phyloP scores from a whole-genome alignment of 2,888 invertebrate genomes.

The Heliothis peltigera region DNA sequence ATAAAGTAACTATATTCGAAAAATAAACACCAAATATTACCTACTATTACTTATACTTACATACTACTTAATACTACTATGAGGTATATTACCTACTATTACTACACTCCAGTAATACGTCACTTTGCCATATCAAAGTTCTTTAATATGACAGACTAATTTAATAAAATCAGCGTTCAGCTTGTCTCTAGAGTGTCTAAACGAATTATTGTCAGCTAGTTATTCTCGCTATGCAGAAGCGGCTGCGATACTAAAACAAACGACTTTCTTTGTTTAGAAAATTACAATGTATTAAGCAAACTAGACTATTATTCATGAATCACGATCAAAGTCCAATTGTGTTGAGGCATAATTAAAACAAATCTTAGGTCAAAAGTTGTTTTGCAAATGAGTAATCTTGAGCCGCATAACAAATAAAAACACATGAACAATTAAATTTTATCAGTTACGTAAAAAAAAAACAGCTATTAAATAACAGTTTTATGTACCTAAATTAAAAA shows the following conservation, averaged over 20 bases:
- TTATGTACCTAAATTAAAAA: slow-evolving; percentile 25
- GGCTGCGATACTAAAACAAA: slow-evolving; percentile 14
- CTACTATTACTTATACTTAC: too few relatives aligned
- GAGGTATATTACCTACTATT: too few relatives aligned
- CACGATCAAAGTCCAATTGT: slow-evolving; percentile 42
- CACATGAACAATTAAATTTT: slow-evolving; percentile 25
- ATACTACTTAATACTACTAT: too few relatives aligned
- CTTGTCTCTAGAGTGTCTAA: too few relatives aligned
- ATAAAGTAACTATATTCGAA: too few relatives aligned
- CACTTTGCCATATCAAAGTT: not conserved
- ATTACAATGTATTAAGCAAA: slow-evolving; percentile 17
- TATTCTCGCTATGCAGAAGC: slow-evolving; percentile 37
- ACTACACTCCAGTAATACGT: too few relatives aligned
- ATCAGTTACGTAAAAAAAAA: slow-evolving; percentile 33
- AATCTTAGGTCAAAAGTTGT: slow-evolving; percentile 22
- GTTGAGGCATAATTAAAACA: slow-evolving; percentile 22
- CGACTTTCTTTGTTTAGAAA: slow-evolving; percentile 24
- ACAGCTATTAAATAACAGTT: slow-evolving; percentile 19
- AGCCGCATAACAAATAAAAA: slow-evolving; percentile 41
- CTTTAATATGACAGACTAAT: not conserved
- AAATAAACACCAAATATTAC: too few relatives aligned
- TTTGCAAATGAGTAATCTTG: slow-evolving; percentile 36
- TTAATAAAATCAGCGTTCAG: not conserved
- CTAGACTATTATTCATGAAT: slow-evolving; percentile 9
- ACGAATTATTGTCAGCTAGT: slow-evolving; percentile 15